phyloP scores from a whole-genome alignment of 2,113 vertebrate species.

The Toxostoma redivivum region DNA sequence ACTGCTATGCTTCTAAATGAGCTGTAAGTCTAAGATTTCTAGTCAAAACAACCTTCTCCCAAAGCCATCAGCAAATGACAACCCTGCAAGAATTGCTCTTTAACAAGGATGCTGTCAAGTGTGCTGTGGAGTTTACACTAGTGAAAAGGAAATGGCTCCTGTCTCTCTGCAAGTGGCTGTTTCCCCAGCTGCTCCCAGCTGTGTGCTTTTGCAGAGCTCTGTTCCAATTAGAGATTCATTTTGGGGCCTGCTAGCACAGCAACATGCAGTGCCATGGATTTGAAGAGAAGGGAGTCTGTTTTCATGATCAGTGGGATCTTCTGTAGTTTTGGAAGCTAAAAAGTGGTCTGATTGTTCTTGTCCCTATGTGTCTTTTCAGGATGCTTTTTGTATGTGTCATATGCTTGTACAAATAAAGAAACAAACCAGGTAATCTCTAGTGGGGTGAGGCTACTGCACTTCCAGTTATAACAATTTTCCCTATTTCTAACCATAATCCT shows the following conservation, averaged over 20 bases:
- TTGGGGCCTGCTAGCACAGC: neutral
- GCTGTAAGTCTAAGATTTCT: neutral
- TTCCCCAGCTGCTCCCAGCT: neutral
- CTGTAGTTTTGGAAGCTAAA: neutral
- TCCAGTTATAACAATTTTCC: neutral
- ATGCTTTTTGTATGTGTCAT: neutral
- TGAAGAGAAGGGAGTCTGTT: neutral
- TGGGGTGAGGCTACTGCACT: neutral
- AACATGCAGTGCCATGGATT: neutral
- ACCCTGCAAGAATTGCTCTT: neutral
- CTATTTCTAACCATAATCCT: neutral
- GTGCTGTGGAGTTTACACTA: neutral
- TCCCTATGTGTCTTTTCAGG: neutral
- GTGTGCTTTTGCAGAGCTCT: neutral
- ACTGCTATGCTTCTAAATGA: neutral
- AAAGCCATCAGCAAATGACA: neutral
- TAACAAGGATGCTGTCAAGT: neutral
- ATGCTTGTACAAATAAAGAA: neutral
- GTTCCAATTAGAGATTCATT: neutral
- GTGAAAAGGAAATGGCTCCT: neutral
- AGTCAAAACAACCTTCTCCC: neutral
- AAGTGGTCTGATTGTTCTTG: neutral
- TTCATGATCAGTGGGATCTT: rapidly evolving
- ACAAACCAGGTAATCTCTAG: neutral
- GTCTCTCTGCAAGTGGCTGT: neutral